Conservation (phyloP, 2,113 vertebrate genomes). For the Ardeotis arabs region DNA sequence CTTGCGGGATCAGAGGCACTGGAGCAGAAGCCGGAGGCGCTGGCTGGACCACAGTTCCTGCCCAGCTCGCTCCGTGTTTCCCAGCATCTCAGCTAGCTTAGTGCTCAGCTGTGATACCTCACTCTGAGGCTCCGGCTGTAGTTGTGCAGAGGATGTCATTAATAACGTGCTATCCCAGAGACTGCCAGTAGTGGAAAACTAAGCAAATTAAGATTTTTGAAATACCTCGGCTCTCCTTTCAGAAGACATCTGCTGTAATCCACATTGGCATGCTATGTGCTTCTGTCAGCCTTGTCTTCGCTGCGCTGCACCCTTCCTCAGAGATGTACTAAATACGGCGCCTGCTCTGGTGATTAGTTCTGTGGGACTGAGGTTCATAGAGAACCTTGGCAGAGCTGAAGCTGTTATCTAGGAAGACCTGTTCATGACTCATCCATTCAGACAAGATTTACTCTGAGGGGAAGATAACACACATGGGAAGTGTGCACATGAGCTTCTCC, state of each 20-base stretch:
- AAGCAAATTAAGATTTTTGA: conserved; percentile 47
- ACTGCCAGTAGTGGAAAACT: conserved; percentile 41
- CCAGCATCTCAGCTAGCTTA: not conserved
- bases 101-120: rapidly evolving
- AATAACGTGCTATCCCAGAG: conserved; percentile 17
- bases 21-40: not conserved
- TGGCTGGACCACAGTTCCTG: not conserved
- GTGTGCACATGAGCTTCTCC: not conserved
- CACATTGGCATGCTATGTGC: not conserved
- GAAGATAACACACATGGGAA: not conserved
- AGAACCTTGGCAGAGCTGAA: not conserved
- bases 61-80: not conserved
- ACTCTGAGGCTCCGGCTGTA: rapidly evolving
- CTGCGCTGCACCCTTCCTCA: not conserved
- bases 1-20: not conserved
- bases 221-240: conserved; percentile 10
- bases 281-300: not conserved
- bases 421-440: not conserved
- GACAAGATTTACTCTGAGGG: not conserved
- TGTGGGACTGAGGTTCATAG: not conserved
- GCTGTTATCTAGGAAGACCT: not conserved
- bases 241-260: conserved; percentile 40
- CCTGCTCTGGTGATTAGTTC: not conserved
- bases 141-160: not conserved
- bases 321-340: not conserved